Evolutionary conservation across 2,113 vertebrate species (phyloP), one percentile per base, ranked within the genome.

Genomic region (Upupa epops): DNA sequence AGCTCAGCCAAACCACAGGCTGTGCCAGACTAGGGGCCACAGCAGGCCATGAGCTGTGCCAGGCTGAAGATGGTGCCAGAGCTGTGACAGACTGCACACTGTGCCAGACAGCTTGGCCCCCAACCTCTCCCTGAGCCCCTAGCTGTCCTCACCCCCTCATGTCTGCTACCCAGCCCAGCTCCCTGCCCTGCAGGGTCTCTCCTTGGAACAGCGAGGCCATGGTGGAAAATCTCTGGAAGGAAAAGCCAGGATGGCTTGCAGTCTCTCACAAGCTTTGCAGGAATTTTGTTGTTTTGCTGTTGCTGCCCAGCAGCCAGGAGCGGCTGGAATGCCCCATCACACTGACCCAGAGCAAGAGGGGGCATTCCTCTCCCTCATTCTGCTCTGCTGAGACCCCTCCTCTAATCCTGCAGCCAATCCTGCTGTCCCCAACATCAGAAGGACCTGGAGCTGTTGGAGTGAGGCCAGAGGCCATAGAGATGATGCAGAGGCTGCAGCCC

Each of bases 171-270:
- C 49, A 6, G 24, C 1, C 2, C 5, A 0, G 7, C 3, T 36
- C 59, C 48, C 13, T 28, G 18, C 74, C 25, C 70, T 45, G 42
- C 25, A 29, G 48, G 8, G 5, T 26, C 5, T 29, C 17, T n/a
- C 29, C 20, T 13, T 20, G 36, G 14, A 52, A 13, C 0, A 2
- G 6, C 56, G 1, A 0, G 2, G 52, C 7, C 25, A 4, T 0
- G 28, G 26, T 18, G 29, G 63, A 13, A 69, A 64, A 76, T 8
- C 20, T 58, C 76, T 45, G 9, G 22, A 7, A 55, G 37, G 3
- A 17, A 76, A 36, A 16, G 3, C 16, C 22, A 5, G 8, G 22
- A 2, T 18, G 46, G 8, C 8, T 24, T 12, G 19, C 1, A 2
- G 9, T 25, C 79, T 70, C 49, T 31, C 17, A 8, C 19, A 29